Percentiles rank a stretch among this genome's conserved stretches.
These are phyloP conservation scores for Coregonus clupeaformis DNA, from an alignment of 2,113 vertebrate species.

Conservation along the genomic window DNA sequence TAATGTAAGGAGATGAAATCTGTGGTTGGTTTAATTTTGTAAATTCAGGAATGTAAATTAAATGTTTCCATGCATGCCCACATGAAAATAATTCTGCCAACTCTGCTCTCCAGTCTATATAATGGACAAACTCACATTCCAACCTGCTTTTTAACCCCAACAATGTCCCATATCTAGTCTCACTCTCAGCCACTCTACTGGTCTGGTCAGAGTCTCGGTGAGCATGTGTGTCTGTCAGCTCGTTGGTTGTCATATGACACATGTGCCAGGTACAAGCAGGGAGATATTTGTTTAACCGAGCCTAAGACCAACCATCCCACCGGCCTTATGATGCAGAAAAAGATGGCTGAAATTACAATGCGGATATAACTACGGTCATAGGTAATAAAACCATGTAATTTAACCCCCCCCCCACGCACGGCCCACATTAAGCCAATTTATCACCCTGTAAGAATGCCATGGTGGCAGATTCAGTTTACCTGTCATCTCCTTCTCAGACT, in stretches of 20 bases:
- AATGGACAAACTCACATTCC: background rate
- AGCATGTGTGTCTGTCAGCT: background rate
- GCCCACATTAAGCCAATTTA: conserved; percentile 69
- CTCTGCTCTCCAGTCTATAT: background rate
- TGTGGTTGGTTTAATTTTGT: too few species aligned
- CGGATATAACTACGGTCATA: conserved; percentile 61
- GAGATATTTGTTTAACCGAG: conserved; percentile 59
- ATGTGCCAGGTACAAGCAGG: conserved; percentile 14
- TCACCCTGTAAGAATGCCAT: conserved; percentile 60
- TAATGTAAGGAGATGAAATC: too few species aligned
- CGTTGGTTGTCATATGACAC: conserved; percentile 23
- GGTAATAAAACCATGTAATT: conserved; percentile 62
- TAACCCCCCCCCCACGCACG: conserved; percentile 18
- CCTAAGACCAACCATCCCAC: conserved; percentile 49
- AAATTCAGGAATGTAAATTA: background rate
- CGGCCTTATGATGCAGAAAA: conserved; percentile 63
- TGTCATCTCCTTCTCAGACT: conserved; percentile 20
- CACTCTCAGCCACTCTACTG: too few species aligned
- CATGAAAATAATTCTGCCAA: background rate
- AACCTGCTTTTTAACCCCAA: background rate
- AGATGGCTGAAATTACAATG: conserved; percentile 50
- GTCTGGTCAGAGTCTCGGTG: background rate
- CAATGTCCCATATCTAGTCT: too few species aligned
- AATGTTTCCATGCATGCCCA: background rate
- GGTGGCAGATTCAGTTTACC: conserved; percentile 27